Evolutionary conservation across 2,113 vertebrate species (phyloP).

Genomic region (Cyphomyrus plagiostoma): DNA sequence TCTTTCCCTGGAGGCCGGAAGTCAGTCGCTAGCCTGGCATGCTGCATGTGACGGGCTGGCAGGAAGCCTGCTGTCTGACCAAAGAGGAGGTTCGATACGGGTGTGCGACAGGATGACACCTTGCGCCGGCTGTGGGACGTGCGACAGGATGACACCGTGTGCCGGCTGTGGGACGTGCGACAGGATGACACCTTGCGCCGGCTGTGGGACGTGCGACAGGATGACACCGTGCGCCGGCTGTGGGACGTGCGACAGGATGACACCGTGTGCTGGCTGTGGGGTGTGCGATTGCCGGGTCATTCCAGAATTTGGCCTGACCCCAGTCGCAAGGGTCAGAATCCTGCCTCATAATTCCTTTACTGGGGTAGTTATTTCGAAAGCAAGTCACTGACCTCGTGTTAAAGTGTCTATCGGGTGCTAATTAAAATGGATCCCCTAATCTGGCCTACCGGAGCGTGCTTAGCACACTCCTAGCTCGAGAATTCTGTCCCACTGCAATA

Average conservation of each 20-base stretch:
- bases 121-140: not conserved
- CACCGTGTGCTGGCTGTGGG: not conserved
- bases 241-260: not conserved
- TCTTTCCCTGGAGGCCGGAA: not conserved
- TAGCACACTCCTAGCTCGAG: not conserved
- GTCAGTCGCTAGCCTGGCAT: slow-evolving; percentile 2
- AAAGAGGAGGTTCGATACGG: not conserved
- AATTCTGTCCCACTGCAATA: not conserved
- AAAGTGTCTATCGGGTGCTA: not conserved
- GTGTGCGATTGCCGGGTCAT: not conserved
- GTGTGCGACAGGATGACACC: not conserved
- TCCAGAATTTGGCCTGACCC: not conserved
- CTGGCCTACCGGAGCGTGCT: not conserved
- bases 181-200: not conserved
- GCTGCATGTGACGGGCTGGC: not conserved
- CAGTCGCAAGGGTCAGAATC: not conserved
- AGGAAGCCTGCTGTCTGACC: not conserved
- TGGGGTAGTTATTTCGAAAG: not conserved
- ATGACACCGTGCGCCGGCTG: not conserved
- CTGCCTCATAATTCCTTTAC: not conserved
- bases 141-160: not conserved
- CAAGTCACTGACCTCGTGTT: not conserved
- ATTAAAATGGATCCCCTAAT: not conserved
- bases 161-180: not conserved
- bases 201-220: not conserved